These are phyloP conservation scores for Euspilapteryx auroguttella DNA, from an alignment of 2,888 invertebrate genomes.

Conservation along the genomic window DNA sequence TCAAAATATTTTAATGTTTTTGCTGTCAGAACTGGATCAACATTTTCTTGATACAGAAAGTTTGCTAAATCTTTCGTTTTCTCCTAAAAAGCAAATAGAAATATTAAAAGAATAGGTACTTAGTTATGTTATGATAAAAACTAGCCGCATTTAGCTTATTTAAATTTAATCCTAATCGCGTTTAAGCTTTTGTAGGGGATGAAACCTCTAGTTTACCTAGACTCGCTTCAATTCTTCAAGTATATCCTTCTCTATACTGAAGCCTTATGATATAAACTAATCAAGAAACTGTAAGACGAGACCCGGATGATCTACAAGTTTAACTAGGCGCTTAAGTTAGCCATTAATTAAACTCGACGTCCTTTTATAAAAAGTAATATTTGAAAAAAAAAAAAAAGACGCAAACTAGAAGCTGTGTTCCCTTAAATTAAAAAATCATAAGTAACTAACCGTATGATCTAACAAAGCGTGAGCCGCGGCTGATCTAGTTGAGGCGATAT, in stretches of 20 bases:
- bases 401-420: neutral
- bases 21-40: constrained; percentile 31
- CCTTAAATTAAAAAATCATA: neutral
- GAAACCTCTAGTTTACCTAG: too few species aligned
- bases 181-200: too few species aligned
- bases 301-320: too few species aligned
- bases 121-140: neutral
- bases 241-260: too few species aligned
- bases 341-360: too few species aligned
- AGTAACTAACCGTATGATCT: constrained; percentile 29
- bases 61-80: constrained; percentile 42
- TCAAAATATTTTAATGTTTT: constrained; percentile 52
- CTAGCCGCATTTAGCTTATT: too few species aligned
- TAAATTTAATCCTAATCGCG: too few species aligned
- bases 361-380: too few species aligned
- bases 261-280: too few species aligned
- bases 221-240: too few species aligned
- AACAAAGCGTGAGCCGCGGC: constrained; percentile 30
- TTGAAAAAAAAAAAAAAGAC: constrained; percentile 4
- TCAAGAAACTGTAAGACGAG: too few species aligned
- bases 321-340: too few species aligned
- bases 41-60: constrained; percentile 46
- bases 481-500: constrained; percentile 33
- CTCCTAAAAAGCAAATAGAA: constrained; percentile 25
- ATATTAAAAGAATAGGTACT: neutral